A percentile compares a stretch with the other conserved stretches of the same genome.
phyloP scores from a whole-genome alignment of 2,888 invertebrate species.

The Andricus quercusramuli region DNA sequence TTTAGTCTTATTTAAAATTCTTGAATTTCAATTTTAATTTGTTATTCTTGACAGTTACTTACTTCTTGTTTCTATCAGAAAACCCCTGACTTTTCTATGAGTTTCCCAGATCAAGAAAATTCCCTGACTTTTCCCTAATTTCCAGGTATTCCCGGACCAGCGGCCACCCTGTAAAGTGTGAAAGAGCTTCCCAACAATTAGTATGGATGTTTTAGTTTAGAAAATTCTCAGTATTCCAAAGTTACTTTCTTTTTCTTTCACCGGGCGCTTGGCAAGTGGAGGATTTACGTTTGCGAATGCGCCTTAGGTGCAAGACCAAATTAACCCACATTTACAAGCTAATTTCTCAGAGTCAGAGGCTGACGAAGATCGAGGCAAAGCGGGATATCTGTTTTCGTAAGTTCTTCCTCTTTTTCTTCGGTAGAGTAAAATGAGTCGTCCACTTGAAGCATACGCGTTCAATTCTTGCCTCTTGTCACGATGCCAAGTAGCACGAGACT shows the following conservation, averaged over 20 bases:
- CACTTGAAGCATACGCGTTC: conserved; percentile 26
- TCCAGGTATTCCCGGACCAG: too few species aligned
- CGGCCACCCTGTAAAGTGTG: too few species aligned
- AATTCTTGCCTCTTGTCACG: conserved; percentile 45
- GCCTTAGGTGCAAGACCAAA: conserved; percentile 46
- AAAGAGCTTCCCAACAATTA: background rate
- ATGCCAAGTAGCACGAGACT: conserved; percentile 52
- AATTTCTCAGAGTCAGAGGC: conserved; percentile 47
- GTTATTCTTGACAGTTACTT: too few species aligned
- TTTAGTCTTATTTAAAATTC: too few species aligned
- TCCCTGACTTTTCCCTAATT: too few species aligned
- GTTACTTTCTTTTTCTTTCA: conserved; percentile 4
- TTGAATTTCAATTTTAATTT: too few species aligned
- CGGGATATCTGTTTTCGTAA: conserved; percentile 37
- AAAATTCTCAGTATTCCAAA: background rate
- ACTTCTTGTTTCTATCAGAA: too few species aligned
- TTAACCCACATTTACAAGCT: conserved; percentile 55
- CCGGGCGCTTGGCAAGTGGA: background rate
- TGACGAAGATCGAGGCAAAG: conserved; percentile 38
- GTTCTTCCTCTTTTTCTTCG: conserved; percentile 10
- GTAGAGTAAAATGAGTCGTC: conserved; percentile 7
- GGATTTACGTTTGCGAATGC: background rate
- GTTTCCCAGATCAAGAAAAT: too few species aligned
- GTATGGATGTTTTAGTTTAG: background rate
- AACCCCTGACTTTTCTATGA: too few species aligned